phyloP scores from a whole-genome alignment of 2,797 vertebrate species.

The Myotis myotis region DNA sequence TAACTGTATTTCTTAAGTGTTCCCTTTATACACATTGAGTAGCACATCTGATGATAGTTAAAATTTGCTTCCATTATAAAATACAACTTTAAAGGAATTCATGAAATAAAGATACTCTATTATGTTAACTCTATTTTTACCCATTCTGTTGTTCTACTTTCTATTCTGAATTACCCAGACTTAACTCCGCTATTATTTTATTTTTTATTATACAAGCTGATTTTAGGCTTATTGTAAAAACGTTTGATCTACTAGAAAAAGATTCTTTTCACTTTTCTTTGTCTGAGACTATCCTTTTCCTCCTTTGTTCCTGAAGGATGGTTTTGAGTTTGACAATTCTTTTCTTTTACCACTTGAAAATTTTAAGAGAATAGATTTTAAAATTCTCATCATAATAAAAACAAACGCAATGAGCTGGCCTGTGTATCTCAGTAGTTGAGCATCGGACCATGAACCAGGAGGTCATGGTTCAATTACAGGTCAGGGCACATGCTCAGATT shows the following conservation, averaged over 20 bases:
- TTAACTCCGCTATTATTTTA: neutral
- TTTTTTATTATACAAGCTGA: neutral
- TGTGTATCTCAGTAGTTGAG: too few relatives aligned
- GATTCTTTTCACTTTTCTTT: neutral
- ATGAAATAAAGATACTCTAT: neutral
- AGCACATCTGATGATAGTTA: neutral
- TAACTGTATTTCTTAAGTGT: neutral
- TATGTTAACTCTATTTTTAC: neutral
- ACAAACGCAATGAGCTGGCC: neutral
- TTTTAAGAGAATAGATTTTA: neutral
- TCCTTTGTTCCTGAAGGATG: neutral
- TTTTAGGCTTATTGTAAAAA: neutral
- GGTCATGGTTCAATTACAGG: too few relatives aligned
- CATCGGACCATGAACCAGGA: too few relatives aligned
- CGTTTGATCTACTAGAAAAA: neutral
- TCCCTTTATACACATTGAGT: neutral
- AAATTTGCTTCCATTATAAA: neutral
- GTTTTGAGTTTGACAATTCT: neutral
- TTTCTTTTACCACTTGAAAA: neutral
- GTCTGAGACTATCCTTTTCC: neutral
- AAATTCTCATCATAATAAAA: neutral
- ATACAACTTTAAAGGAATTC: neutral
- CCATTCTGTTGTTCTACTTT: neutral
- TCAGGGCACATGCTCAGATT: too few relatives aligned
- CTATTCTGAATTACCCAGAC: neutral